Evolutionary conservation across 1,140 invertebrate genomes (phyloP).

Genomic region (Achroia grisella): DNA sequence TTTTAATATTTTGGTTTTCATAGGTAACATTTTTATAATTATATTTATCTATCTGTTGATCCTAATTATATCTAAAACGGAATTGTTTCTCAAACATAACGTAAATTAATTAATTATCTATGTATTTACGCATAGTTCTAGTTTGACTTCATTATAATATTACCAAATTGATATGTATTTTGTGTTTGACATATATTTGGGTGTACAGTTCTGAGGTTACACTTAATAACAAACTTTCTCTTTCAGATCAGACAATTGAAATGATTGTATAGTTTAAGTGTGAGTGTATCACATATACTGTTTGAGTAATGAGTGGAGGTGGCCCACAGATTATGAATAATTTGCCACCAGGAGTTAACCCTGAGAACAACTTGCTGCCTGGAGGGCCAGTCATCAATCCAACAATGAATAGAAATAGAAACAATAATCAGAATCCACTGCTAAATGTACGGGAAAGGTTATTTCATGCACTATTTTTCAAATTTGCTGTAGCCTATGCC

Average conservation of each 20-base stretch:
- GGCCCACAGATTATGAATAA: constrained; percentile 53
- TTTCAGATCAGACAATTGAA: constrained; percentile 22
- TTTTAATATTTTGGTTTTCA: not conserved
- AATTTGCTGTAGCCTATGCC: constrained; percentile 92
- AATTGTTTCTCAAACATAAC: no score
- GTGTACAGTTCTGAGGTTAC: constrained; percentile 12
- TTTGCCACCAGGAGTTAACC: constrained; percentile 64
- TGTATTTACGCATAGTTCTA: not conserved
- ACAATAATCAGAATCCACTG: constrained; percentile 81
- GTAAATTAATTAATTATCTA: no score
- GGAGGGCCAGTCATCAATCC: constrained; percentile 70
- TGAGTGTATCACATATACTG: constrained; percentile 9
- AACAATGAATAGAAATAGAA: constrained; percentile 71
- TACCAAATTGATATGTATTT: constrained; percentile 14
- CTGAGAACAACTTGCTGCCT: constrained; percentile 71
- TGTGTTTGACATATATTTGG: constrained; percentile 24
- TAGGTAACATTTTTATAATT: no score
- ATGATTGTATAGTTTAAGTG: constrained; percentile 7
- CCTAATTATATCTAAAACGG: no score
- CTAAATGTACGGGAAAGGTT: constrained; percentile 92
- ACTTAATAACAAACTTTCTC: constrained; percentile 19
- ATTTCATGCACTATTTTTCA: constrained; percentile 97
- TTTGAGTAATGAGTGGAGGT: constrained; percentile 47
- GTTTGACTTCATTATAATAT: constrained; percentile 1
- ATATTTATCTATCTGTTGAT: no score